Evolutionary conservation across 2,888 invertebrate species (phyloP), one percentile per base, ranked within the genome.

Genomic region (Junonia oenone): DNA sequence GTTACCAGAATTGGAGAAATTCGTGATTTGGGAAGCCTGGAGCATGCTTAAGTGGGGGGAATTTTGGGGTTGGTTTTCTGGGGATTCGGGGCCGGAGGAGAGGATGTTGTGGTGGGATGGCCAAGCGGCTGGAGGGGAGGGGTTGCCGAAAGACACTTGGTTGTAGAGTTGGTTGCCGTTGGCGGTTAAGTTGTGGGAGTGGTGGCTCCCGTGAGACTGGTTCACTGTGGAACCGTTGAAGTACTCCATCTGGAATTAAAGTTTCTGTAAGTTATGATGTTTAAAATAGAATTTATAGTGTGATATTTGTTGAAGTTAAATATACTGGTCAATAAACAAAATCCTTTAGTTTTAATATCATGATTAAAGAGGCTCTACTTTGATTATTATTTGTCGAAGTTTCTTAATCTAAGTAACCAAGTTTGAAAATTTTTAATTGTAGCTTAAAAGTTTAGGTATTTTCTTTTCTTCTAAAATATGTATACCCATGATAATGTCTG

Each of bases 1-100:
- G 67, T 90, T 87, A 5, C 87, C 81, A 1, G 91, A 63, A 76
- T 92, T 76, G 61, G 92, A 73, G 83, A 92, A 79, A 87, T 92
- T 78, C 76, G 91, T 68, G 68, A 90, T 89, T 67, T 90, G 90
- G 0, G 89, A 87, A 0, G 90, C 90, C 69, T 90, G 90, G 0
- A 90, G 81, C 90, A 89, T 90, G 71, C 87, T 87, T 29, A 90
- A 65, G 59, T 90, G 90, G 5, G 89, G 81, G 29, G 85, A 76
- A 62, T 89, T 89, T 45, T 88, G 89, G 43, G 84, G 71, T 46
- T 90, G 90, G 68, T 85, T 86, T 45, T 90, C 90, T 0, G 90
- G 90, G 14, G 90, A 89, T 50, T 90, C 89, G 0, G 83, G 78
- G 29, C 90, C 88, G 3, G 86, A 81, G 0, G 87, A 76, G 0